Evolutionary conservation across 64 coral and sea anemone species (phyloP).

Genomic region (Stichodactyla helianthus): DNA sequence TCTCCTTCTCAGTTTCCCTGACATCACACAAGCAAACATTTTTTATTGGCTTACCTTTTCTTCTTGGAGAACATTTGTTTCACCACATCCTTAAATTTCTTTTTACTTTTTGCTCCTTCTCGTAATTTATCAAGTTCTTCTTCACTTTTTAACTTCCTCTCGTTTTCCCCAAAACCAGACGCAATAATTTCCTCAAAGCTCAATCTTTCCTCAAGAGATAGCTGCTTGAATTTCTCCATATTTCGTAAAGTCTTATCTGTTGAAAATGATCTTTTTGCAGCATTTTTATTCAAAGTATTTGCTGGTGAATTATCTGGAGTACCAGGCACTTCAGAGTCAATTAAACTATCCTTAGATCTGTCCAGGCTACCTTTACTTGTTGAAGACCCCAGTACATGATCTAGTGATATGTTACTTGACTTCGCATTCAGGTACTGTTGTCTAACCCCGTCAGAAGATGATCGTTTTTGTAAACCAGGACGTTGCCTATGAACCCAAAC

Average conservation of each 20-base stretch:
- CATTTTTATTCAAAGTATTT: constrained; percentile 50
- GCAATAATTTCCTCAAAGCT: constrained; percentile 20
- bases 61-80: constrained; percentile 66
- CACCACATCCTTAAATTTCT: constrained; percentile 69
- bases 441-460: constrained; percentile 14
- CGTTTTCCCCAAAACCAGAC: constrained; percentile 20
- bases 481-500: constrained; percentile 35
- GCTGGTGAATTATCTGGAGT: constrained; percentile 63
- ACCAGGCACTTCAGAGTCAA: constrained; percentile 74
- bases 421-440: neutral
- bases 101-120: constrained; percentile 31
- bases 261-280: neutral
- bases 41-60: constrained; percentile 28
- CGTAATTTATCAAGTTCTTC: constrained; percentile 20
- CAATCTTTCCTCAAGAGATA: constrained; percentile 26
- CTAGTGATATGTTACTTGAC: neutral
- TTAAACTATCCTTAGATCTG: constrained; percentile 74
- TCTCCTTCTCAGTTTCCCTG: no score
- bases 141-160: constrained; percentile 45
- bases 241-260: neutral
- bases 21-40: neutral
- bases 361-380: constrained; percentile 75
- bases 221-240: constrained; percentile 21
- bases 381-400: neutral
- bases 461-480: neutral